Base-by-base conservation (phyloP, 2,888 invertebrate genomes). In the Neoscelio sp. region DNA sequence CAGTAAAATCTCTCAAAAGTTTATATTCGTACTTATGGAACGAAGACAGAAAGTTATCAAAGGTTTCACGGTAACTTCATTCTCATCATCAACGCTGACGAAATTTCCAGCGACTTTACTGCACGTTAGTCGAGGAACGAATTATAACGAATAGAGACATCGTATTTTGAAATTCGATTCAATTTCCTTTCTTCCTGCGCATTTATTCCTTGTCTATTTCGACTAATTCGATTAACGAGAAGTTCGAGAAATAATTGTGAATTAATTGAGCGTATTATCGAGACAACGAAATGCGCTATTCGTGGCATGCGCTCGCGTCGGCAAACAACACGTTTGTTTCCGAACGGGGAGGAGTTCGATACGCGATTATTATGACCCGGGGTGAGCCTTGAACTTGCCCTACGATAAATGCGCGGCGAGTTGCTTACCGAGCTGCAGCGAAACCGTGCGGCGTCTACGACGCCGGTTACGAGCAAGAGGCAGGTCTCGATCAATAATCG, bases 311-410 rank as follows among this genome's bases (percentile, higher is more conserved):
- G 38, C 12, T 35, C 71, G 42, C 48, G 40, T 42, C 23, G 40
- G 26, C 20, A 84, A 87, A 86, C 85, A 85, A 86, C 83, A 83
- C 85, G 84, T 85, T 86, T 85, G 86, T 87, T 88, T 85, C 86
- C 79, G 67, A 78, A 75, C 82, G 79, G 33, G 81, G 71, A 80
- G 84, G 83, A 84, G 87, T 86, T 87, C 87, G 87, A 88, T 86
- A 87, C 82, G 85, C 85, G 89, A 87, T 89, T 89, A 86, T 87
- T 87, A 86, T 86, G 89, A 89, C 88, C 89, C 88, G 87, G 85
- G 85, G 84, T 86, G 86, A 87, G 88, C 90, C 89, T 90, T 90
- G 89, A 90, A 89, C 89, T 89, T 90, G 89, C 86, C 86, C 88
- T 86, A 87, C 86, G 88, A 88, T 89, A 89, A 88, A 86, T 84